Evolutionary conservation across 2,113 vertebrate genomes (phyloP).

Genomic region (Oophaga pumilio): DNA sequence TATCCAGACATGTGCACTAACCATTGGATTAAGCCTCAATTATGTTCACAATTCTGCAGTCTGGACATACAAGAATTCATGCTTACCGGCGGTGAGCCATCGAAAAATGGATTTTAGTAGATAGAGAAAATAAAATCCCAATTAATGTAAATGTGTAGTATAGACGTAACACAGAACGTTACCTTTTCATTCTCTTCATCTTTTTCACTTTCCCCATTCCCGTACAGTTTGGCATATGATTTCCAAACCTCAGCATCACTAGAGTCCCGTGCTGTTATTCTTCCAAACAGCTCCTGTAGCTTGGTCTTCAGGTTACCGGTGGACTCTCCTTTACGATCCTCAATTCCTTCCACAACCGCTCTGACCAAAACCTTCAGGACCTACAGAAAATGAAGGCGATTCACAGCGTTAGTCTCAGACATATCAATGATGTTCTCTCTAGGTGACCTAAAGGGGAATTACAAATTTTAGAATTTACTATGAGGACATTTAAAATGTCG

Average conservation of each 20-base stretch:
- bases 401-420: neutral
- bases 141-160: neutral
- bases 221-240: conserved; percentile 83
- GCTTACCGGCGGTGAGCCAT: neutral
- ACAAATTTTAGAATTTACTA: neutral
- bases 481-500: too few species aligned
- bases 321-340: conserved; percentile 73
- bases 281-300: conserved; percentile 86
- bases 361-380: conserved; percentile 86
- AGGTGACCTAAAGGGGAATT: neutral
- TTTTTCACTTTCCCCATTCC: conserved; percentile 75
- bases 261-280: conserved; percentile 85
- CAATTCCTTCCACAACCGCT: conserved; percentile 76
- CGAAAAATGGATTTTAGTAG: neutral
- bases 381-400: conserved; percentile 67
- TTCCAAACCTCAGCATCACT: conserved; percentile 84
- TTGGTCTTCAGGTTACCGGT: conserved; percentile 72
- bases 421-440: neutral
- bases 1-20: neutral
- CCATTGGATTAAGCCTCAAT: neutral
- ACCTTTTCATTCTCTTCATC: conserved; percentile 89
- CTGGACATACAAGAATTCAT: neutral
- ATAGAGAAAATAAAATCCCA: neutral
- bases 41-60: neutral
- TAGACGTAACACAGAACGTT: neutral